Evolutionary conservation across 2,113 vertebrate species (phyloP).

Genomic region (Pipra filicauda): DNA sequence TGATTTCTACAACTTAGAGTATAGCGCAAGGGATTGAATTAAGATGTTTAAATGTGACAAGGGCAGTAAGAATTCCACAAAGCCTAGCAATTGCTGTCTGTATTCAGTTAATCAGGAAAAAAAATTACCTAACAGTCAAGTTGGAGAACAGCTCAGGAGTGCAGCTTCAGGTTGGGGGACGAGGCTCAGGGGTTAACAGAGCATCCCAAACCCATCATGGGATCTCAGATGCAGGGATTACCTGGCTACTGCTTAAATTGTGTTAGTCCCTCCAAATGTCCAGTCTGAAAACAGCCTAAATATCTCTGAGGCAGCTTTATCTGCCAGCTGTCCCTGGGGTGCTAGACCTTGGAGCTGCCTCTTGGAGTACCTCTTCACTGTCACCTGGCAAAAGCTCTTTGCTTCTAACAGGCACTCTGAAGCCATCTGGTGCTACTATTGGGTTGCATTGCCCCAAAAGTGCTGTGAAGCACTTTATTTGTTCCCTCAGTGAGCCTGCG

Average conservation of each 20-base stretch:
- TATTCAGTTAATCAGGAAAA: background rate
- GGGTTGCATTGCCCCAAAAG: background rate
- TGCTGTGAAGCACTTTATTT: rapidly evolving
- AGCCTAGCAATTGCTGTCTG: background rate
- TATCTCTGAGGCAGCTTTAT: background rate
- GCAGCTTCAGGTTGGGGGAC: background rate
- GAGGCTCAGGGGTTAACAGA: background rate
- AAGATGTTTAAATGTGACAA: background rate
- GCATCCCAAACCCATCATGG: background rate
- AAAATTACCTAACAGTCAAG: background rate
- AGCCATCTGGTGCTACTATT: rapidly evolving
- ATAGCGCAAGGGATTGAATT: background rate
- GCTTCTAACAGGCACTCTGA: background rate
- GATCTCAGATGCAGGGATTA: background rate
- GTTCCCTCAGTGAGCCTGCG: rapidly evolving
- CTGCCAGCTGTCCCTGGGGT: background rate
- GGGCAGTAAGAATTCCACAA: background rate
- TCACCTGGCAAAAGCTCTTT: background rate
- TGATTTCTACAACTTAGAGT: background rate
- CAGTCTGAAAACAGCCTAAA: background rate
- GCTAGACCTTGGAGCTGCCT: background rate
- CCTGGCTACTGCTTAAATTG: background rate
- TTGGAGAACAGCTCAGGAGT: background rate
- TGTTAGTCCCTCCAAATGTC: background rate
- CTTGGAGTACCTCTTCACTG: background rate